These are phyloP conservation scores for Patella pellucida DNA, from an alignment of 2,888 invertebrate species.

Conservation along the genomic window DNA sequence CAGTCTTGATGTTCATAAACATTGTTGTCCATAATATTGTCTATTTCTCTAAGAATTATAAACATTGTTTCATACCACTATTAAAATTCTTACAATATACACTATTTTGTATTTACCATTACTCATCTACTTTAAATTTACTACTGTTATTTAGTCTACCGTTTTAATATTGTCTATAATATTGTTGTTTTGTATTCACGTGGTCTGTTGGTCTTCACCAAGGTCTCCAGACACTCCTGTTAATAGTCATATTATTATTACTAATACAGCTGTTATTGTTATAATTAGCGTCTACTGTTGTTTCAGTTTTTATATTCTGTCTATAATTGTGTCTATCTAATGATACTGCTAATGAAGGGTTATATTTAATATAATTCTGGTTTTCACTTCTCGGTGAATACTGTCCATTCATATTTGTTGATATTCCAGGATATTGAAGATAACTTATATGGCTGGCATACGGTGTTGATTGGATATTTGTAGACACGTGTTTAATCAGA, in stretches of 20 bases:
- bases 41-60: no score
- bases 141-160: no score
- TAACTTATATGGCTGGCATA: background rate
- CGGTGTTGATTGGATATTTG: background rate
- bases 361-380: background rate
- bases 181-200: background rate
- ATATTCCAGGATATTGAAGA: background rate
- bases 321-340: background rate
- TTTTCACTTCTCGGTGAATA: background rate
- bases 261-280: no score
- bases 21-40: no score
- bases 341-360: background rate
- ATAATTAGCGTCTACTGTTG: background rate
- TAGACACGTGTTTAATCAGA: background rate
- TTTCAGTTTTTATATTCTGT: background rate
- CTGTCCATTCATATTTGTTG: background rate
- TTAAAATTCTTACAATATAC: no score
- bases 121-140: no score
- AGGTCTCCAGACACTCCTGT: background rate
- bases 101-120: no score
- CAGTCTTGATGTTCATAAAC: no score
- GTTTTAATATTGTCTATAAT: no score
- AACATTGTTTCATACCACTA: no score
- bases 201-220: background rate
- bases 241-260: no score